Evolutionary conservation across 2,888 invertebrate genomes (phyloP).

Genomic region (Syrphus vitripennis): DNA sequence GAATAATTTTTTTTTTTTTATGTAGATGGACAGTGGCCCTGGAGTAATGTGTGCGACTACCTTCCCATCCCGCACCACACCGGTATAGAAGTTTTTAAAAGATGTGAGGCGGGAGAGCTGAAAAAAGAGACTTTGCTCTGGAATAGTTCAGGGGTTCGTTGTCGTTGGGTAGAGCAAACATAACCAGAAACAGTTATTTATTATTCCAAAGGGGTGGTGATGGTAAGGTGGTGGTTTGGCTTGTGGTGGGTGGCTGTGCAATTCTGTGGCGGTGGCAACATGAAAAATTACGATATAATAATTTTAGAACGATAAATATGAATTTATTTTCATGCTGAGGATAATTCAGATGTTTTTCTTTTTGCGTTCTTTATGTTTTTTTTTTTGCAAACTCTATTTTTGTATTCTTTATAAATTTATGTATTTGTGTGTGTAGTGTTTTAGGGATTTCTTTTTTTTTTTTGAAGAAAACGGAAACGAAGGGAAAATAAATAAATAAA

Average conservation of each 20-base stretch:
- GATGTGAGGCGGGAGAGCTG: conserved; percentile 33
- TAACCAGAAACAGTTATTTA: conserved; percentile 70
- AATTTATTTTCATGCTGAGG: conserved; percentile 75
- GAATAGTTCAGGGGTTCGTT: conserved; percentile 15
- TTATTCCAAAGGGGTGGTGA: conserved; percentile 59
- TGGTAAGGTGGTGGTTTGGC: conserved; percentile 7
- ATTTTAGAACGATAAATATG: conserved; percentile 76
- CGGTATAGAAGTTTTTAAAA: conserved; percentile 54
- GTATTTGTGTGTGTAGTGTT: conserved; percentile 23
- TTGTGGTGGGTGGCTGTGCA: conserved; percentile 16
- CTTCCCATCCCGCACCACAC: neutral
- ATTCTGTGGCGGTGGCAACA: conserved; percentile 72
- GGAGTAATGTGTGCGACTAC: conserved; percentile 30
- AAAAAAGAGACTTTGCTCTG: conserved; percentile 11
- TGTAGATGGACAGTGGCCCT: conserved; percentile 62
- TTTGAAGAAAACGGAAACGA: conserved; percentile 37
- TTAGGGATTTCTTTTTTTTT: no score
- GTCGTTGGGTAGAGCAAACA: conserved; percentile 35
- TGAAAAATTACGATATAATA: conserved; percentile 75
- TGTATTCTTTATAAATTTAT: neutral
- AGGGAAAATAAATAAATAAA: conserved; percentile 79
- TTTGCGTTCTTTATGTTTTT: neutral
- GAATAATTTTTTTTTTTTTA: conserved; percentile 53
- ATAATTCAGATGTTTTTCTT: conserved; percentile 70
- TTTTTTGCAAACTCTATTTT: conserved; percentile 7